A percentile compares a stretch with the other conserved stretches of the same genome.
phyloP scores from a whole-genome alignment of 2,888 invertebrate species.

The Leucania comma region DNA sequence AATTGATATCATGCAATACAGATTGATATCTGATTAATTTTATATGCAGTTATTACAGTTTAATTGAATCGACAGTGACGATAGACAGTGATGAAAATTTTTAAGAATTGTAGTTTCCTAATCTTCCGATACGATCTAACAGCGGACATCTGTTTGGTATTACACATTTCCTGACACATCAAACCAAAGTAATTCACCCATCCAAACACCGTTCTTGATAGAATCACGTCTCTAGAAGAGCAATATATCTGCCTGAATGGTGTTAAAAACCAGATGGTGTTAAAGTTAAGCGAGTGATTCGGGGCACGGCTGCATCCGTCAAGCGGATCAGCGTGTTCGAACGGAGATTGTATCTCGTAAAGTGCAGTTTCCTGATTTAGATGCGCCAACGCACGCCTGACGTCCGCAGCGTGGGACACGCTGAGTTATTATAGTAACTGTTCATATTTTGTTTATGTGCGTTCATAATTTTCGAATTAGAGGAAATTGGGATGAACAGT shows the following conservation, averaged over 20 bases:
- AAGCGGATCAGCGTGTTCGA: slow-evolving; percentile 64
- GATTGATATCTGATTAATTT: background rate
- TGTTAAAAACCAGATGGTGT: slow-evolving; percentile 27
- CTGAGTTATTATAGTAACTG: slow-evolving; percentile 65
- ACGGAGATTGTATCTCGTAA: slow-evolving; percentile 69
- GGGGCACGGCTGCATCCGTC: slow-evolving; percentile 46
- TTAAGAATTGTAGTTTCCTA: background rate
- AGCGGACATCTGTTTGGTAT: background rate
- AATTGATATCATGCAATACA: background rate
- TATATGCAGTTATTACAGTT: background rate
- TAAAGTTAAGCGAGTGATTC: slow-evolving; percentile 25
- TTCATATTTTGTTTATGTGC: slow-evolving; percentile 37
- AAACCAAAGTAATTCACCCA: background rate
- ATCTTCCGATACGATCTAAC: background rate
- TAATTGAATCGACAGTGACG: background rate
- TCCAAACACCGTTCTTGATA: slow-evolving; percentile 4
- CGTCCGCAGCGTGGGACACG: slow-evolving; percentile 70
- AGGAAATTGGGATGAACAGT: background rate
- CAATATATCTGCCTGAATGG: slow-evolving; percentile 2
- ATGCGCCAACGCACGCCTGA: slow-evolving; percentile 59
- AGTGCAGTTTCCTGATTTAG: slow-evolving; percentile 82
- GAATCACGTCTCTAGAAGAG: background rate
- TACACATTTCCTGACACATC: background rate
- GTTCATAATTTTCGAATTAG: slow-evolving; percentile 10
- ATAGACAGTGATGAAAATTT: background rate